A percentile compares a stretch with the other conserved stretches of the same genome.
Conservation (phyloP, 2,113 vertebrate genomes). For the Hyperopisus bebe region DNA sequence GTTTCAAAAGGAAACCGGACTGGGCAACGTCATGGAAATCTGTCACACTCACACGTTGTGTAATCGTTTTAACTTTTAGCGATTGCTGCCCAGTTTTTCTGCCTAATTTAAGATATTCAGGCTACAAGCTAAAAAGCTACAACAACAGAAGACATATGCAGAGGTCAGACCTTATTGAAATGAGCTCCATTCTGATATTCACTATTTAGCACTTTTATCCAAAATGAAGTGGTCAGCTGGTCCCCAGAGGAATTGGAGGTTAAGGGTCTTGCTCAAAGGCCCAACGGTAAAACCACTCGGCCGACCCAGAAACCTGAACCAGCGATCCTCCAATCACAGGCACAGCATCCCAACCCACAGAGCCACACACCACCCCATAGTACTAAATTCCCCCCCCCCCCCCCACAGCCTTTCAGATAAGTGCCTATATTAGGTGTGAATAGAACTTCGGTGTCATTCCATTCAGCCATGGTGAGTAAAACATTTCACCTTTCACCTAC, state of each 20-base stretch:
- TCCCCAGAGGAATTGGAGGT: not conserved
- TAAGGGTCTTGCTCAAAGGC: not conserved
- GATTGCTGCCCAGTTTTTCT: not conserved
- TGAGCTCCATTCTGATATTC: not conserved
- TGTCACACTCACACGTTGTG: not conserved
- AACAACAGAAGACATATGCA: not conserved
- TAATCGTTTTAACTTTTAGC: not conserved
- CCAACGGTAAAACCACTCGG: not conserved
- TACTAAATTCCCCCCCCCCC: not conserved
- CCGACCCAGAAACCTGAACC: not conserved
- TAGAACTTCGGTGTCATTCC: not conserved
- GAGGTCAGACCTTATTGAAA: not conserved
- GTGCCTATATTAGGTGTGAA: not conserved
- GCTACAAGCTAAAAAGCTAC: not conserved
- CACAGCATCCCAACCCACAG: not conserved
- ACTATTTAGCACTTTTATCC: not conserved
- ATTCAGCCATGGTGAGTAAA: not conserved
- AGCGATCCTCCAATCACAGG: not conserved
- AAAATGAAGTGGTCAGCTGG: not conserved
- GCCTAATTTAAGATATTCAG: not conserved
- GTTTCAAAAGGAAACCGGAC: not conserved
- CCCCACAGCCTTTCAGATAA: not conserved
- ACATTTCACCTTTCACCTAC: not conserved
- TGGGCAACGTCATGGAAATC: not conserved
- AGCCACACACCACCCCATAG: not conserved